Percentiles rank a stretch among this genome's conserved stretches.
These are phyloP conservation scores for Phymorhynchus buccinoides DNA, from an alignment of 1,140 invertebrate species.

Conservation along the genomic window DNA sequence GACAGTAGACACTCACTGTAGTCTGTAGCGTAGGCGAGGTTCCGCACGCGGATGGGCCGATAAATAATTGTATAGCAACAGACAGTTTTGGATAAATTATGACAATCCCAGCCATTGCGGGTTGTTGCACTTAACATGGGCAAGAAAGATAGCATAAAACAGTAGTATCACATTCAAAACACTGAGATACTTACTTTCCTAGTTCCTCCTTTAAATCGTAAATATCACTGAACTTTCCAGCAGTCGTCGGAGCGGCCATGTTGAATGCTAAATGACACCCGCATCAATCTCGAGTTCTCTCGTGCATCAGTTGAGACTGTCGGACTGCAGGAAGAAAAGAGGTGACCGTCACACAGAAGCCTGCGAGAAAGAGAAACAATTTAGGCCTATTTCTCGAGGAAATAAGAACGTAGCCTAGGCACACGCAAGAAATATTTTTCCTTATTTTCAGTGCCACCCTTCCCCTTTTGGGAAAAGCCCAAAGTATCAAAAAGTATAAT, in stretches of 20 bases:
- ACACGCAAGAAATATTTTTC: no score
- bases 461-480: no score
- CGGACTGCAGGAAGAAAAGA: slow-evolving; percentile 8
- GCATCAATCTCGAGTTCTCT: slow-evolving; percentile 60
- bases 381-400: no score
- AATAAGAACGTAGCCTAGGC: no score
- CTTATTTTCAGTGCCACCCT: no score
- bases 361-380: background rate
- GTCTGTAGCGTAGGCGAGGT: background rate
- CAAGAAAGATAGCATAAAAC: background rate
- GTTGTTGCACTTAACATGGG: no score
- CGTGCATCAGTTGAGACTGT: slow-evolving; percentile 53
- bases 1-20: no score
- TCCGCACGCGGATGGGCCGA: background rate
- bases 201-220: slow-evolving; percentile 99
- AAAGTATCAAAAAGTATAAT: no score
- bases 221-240: slow-evolving; percentile 93
- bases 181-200: slow-evolving; percentile 92
- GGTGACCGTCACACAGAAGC: background rate
- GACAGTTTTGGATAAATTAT: slow-evolving; percentile 7
- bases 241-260: slow-evolving; percentile 71
- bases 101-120: background rate
- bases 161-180: background rate
- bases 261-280: slow-evolving; percentile 70
- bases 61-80: background rate